Percentiles rank a stretch among this genome's conserved stretches.
phyloP scores from a whole-genome alignment of 2,797 vertebrate species.

The Taenioides sp. region DNA sequence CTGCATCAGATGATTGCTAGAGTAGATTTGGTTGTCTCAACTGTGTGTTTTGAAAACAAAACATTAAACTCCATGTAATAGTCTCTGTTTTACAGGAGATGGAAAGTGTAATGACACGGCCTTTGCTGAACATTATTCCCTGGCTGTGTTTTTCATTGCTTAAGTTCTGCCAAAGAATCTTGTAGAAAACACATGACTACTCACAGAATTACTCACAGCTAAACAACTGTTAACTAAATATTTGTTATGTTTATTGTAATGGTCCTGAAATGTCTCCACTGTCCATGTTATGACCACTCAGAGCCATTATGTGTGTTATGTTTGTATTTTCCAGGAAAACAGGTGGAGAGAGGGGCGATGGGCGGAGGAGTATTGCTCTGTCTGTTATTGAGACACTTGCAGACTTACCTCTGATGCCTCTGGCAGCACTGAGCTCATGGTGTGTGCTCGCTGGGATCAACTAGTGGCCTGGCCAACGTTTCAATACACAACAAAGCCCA shows the following conservation, averaged over 20 bases:
- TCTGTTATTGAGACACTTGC: conserved; percentile 40
- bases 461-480: conserved; percentile 72
- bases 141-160: conserved; percentile 15
- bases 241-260: conserved; percentile 15
- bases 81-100: conserved; percentile 3
- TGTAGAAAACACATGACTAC: conserved; percentile 9
- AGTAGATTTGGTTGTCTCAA: conserved; percentile 24
- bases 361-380: conserved; percentile 35
- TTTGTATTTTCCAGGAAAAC: conserved; percentile 51
- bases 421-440: conserved; percentile 65
- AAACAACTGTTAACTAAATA: neutral
- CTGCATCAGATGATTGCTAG: conserved; percentile 24
- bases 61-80: conserved; percentile 34
- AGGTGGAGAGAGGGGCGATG: conserved; percentile 30
- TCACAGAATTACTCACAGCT: conserved; percentile 8
- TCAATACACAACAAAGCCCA: conserved; percentile 65
- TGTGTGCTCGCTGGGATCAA: conserved; percentile 70
- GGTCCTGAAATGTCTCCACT: conserved; percentile 12
- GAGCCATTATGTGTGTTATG: conserved; percentile 32
- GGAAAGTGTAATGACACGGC: conserved; percentile 13
- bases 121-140: conserved; percentile 24
- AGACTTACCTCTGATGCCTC: conserved; percentile 58
- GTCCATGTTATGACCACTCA: conserved; percentile 19
- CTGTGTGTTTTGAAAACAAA: conserved; percentile 42
- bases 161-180: conserved; percentile 14